Evolutionary conservation across 2,888 invertebrate genomes (phyloP).

Genomic region (Hypercompe scribonia): DNA sequence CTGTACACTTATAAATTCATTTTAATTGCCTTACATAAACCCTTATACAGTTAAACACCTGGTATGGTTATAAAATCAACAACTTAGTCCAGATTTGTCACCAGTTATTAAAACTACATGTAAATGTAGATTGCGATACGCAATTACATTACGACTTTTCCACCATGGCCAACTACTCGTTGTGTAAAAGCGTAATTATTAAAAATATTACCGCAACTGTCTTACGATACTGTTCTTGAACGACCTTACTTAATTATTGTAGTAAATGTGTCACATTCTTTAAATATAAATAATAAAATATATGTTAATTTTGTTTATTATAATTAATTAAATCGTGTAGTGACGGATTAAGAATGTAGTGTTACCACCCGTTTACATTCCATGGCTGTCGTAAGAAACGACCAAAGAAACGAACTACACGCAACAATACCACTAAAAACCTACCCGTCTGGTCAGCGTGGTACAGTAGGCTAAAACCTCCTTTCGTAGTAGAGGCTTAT

Average conservation of each 20-base stretch:
- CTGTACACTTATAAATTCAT: slow-evolving; percentile 13
- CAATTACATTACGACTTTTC: slow-evolving; percentile 41
- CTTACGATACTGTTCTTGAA: slow-evolving; percentile 38
- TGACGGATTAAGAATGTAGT: no score
- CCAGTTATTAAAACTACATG: slow-evolving; percentile 19
- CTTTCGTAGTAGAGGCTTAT: no score
- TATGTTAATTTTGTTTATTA: background rate
- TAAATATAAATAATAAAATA: slow-evolving; percentile 8
- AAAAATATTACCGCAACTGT: slow-evolving; percentile 52
- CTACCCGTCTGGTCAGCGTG: no score
- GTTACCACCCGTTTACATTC: no score
- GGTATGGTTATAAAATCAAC: slow-evolving; percentile 26
- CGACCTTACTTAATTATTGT: slow-evolving; percentile 45
- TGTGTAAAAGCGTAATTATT: slow-evolving; percentile 54
- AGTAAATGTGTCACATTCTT: slow-evolving; percentile 50
- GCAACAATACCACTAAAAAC: no score
- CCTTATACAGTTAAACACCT: slow-evolving; percentile 16
- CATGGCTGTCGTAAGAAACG: no score
- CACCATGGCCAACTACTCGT: slow-evolving; percentile 39
- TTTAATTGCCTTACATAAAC: slow-evolving; percentile 7
- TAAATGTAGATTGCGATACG: slow-evolving; percentile 30
- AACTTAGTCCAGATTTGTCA: slow-evolving; percentile 32
- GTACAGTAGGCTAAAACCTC: no score
- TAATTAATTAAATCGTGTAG: no score
- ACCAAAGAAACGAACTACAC: no score